These are phyloP conservation scores for Horisme vitalbata DNA, from an alignment of 2,888 invertebrate species.

Conservation along the genomic window DNA sequence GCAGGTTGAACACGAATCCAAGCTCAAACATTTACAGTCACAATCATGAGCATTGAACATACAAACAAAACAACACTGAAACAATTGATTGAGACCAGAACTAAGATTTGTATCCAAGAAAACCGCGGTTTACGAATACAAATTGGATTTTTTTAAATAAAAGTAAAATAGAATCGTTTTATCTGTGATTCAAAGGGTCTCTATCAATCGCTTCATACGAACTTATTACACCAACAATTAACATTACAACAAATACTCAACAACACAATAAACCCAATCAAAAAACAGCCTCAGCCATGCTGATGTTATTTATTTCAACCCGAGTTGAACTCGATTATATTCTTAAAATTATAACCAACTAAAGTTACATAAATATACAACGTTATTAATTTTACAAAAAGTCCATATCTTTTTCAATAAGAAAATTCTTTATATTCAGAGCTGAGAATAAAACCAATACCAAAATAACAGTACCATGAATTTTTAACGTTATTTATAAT, in stretches of 20 bases:
- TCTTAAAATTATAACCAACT: constrained; percentile 29
- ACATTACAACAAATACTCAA: constrained; percentile 18
- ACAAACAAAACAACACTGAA: background rate
- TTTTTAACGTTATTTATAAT: too few relatives aligned
- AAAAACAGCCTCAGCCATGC: constrained; percentile 64
- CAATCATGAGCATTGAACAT: background rate
- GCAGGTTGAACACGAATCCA: background rate
- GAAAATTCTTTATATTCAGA: background rate
- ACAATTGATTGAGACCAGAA: background rate
- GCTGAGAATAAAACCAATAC: too few relatives aligned
- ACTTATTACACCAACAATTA: background rate
- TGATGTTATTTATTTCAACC: constrained; percentile 60
- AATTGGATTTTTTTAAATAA: background rate
- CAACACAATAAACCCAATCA: constrained; percentile 40
- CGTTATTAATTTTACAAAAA: background rate
- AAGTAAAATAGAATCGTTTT: background rate
- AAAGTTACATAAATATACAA: constrained; percentile 1
- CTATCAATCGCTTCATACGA: constrained; percentile 1
- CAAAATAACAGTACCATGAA: too few relatives aligned
- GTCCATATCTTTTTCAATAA: background rate
- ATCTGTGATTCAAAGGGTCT: too few relatives aligned
- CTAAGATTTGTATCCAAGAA: background rate
- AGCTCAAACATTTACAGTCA: background rate
- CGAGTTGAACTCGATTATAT: constrained; percentile 55
- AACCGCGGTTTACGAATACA: too few relatives aligned